These are phyloP conservation scores for Fragum fragum DNA, from an alignment of 2,888 invertebrate species.

Conservation along the genomic window DNA sequence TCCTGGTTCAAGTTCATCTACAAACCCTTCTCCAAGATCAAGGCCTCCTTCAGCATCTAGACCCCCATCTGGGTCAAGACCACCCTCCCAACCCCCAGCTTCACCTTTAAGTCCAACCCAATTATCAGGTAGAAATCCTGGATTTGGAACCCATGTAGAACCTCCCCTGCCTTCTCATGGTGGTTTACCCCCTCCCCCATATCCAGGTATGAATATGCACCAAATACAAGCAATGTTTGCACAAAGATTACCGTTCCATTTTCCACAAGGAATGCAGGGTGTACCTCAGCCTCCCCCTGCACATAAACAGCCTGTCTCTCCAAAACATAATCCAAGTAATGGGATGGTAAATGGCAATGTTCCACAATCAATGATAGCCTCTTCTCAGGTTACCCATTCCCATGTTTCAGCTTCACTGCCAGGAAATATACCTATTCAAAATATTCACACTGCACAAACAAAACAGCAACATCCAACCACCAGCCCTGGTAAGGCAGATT, in stretches of 20 bases:
- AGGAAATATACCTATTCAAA: not conserved
- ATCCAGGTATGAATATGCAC: slow-evolving; percentile 30
- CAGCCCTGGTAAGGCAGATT: slow-evolving; percentile 7
- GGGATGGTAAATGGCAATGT: not conserved
- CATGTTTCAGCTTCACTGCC: not conserved
- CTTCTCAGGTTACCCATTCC: not conserved
- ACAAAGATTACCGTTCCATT: slow-evolving; percentile 14
- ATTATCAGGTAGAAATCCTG: slow-evolving; percentile 1
- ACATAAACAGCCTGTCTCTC: slow-evolving; percentile 23
- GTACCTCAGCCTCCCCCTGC: not conserved
- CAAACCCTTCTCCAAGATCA: slow-evolving; percentile 57
- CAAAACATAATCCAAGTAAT: not conserved
- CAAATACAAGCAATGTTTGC: slow-evolving; percentile 34
- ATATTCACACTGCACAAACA: not conserved
- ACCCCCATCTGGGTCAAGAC: slow-evolving; percentile 56
- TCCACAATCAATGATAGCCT: not conserved
- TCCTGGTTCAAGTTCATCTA: slow-evolving; percentile 51
- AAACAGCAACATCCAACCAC: not conserved
- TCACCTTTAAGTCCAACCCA: slow-evolving; percentile 44
- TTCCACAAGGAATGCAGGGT: slow-evolving; percentile 8
- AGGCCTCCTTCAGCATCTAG: slow-evolving; percentile 53
- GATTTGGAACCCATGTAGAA: slow-evolving; percentile 3
- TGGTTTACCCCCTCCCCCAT: slow-evolving; percentile 5
- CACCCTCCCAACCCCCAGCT: slow-evolving; percentile 56
- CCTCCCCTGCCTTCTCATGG: not conserved